phyloP scores from a whole-genome alignment of 2,888 invertebrate species.

The Willowsia nigromaculata region DNA sequence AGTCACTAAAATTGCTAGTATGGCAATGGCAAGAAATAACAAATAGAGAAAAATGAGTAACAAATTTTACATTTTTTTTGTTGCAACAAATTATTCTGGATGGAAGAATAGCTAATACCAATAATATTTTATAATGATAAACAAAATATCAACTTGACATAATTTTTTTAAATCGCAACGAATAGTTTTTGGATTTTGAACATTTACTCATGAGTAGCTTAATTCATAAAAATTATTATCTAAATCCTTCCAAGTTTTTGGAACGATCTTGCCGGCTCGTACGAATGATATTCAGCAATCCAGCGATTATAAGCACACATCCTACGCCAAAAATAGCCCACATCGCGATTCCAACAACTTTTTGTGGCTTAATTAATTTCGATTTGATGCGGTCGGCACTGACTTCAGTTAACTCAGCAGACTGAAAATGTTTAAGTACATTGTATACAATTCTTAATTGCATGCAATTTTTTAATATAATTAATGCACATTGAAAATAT shows the following conservation, averaged over 20 bases:
- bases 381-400: constrained; percentile 66
- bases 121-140: too few relatives aligned
- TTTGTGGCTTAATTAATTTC: constrained; percentile 69
- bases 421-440: constrained; percentile 8
- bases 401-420: constrained; percentile 65
- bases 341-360: constrained; percentile 65
- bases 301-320: constrained; percentile 51
- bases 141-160: too few relatives aligned
- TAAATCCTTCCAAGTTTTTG: not conserved
- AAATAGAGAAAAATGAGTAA: too few relatives aligned
- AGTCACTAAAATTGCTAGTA: too few relatives aligned
- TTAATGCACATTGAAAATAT: not conserved
- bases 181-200: too few relatives aligned
- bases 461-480: not conserved
- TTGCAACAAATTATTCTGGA: too few relatives aligned
- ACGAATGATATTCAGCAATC: constrained; percentile 50
- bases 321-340: constrained; percentile 71
- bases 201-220: too few relatives aligned
- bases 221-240: not conserved
- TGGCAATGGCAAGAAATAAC: too few relatives aligned
- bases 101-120: too few relatives aligned
- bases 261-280: constrained; percentile 2
- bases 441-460: too few relatives aligned
- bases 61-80: too few relatives aligned
- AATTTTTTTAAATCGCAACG: too few relatives aligned